Percentiles rank a stretch among this genome's conserved stretches.
These are phyloP conservation scores for Chionodraco myersi DNA, from an alignment of 2,113 vertebrate species.

Conservation along the genomic window DNA sequence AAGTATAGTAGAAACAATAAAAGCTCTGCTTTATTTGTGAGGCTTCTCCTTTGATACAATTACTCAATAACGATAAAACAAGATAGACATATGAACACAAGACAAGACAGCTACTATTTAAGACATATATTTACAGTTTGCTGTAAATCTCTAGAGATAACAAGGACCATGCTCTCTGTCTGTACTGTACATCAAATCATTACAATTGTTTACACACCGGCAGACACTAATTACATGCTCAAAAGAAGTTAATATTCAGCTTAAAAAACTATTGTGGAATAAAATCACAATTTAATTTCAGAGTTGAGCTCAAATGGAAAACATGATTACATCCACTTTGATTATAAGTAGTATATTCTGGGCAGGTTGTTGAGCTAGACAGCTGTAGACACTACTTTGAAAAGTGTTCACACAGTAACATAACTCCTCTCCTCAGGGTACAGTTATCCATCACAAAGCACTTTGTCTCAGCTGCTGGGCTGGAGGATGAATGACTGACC, in stretches of 20 bases:
- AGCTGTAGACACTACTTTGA: constrained; percentile 13
- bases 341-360: constrained; percentile 7
- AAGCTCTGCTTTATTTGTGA: constrained; percentile 66
- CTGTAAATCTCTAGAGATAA: constrained; percentile 55
- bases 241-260: constrained; percentile 53
- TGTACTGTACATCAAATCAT: constrained; percentile 58
- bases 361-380: constrained; percentile 9
- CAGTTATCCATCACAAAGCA: constrained; percentile 5
- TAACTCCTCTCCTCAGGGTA: background rate
- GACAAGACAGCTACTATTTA: constrained; percentile 54
- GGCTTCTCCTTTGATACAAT: constrained; percentile 62
- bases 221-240: constrained; percentile 58
- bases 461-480: constrained; percentile 14
- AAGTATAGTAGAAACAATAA: constrained; percentile 60
- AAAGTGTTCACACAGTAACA: constrained; percentile 16
- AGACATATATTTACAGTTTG: constrained; percentile 63
- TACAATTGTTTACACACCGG: constrained; percentile 48
- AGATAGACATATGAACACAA: constrained; percentile 56
- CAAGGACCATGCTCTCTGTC: constrained; percentile 61
- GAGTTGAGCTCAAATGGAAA: constrained; percentile 26
- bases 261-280: constrained; percentile 44
- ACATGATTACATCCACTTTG: constrained; percentile 8
- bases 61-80: constrained; percentile 60
- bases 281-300: constrained; percentile 26
- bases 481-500: constrained; percentile 10